These are phyloP conservation scores for Seladonia tumulorum DNA, from an alignment of 2,888 invertebrate species.

Conservation along the genomic window DNA sequence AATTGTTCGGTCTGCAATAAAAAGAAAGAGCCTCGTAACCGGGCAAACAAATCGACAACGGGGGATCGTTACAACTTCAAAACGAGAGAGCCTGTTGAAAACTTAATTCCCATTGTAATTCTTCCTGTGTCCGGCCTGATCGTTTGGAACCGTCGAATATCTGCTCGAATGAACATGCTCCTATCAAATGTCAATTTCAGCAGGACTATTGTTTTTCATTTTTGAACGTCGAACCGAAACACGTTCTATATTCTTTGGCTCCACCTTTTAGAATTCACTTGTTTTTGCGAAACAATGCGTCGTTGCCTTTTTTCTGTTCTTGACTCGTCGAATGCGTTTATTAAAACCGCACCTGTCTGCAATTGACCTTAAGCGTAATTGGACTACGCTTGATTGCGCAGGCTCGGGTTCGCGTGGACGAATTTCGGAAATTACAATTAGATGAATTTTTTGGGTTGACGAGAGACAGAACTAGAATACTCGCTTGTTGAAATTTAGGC, in stretches of 20 bases:
- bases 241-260: background rate
- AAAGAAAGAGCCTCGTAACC: background rate
- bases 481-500: too few relatives aligned
- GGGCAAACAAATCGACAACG: background rate
- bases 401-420: too few relatives aligned
- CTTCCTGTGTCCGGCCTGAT: background rate
- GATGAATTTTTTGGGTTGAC: too few relatives aligned
- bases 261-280: background rate
- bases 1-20: slow-evolving; percentile 93
- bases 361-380: background rate
- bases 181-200: background rate
- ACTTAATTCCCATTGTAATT: background rate
- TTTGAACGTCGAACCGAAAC: background rate
- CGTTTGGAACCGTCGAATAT: background rate
- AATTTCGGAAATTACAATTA: too few relatives aligned
- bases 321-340: background rate
- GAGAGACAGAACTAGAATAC: too few relatives aligned
- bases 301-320: background rate
- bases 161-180: background rate
- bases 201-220: background rate
- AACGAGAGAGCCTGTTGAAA: background rate
- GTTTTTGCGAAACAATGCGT: background rate
- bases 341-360: background rate
- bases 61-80: background rate
- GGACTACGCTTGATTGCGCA: background rate